Base-by-base conservation (phyloP, 1,140 invertebrate species). In the Neotoxoptera formosana region DNA sequence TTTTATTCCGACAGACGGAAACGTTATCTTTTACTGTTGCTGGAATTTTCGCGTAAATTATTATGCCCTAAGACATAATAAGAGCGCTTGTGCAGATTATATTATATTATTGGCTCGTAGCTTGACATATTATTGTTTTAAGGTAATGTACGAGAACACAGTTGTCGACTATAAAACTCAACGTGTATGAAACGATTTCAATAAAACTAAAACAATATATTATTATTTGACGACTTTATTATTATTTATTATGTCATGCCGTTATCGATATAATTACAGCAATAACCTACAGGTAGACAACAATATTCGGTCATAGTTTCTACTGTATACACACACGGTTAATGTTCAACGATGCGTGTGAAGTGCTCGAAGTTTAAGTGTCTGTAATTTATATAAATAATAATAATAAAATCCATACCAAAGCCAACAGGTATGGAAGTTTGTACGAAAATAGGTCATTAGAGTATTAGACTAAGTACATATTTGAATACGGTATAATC, bases 401-500 rank as follows among this genome's bases (percentile, higher is more conserved):
- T 81, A n/a, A 81, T 41, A n/a, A 81, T 41, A 8, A 87, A 45
- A 30, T 45, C 20, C 41, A 30, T 87, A 48, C n/a, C 36, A 34
- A 6, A 81, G n/a, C 41, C 17, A 23, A 51, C 47, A 17, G 30
- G 60, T 67, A 67, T 14, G 30, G 60, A 25, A 67, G 14, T 41
- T 83, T 2, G 36, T 48, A 34, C 30, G n/a, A 34, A 88, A 88
- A 88, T 88, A 51, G 86, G 47, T 34, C 47, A 48, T 88, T 36
- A 4, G 21, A 36, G 7, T 25, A 56, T 51, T n/a, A 20, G 53
- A 36, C 20, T 25, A 56, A 76, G 14, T 76, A n/a, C n/a, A 20
- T n/a, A n/a, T 76, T 76, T 76, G 60, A 76, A 76, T 41, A 84
- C 21, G 4, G 9, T 91, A 41, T 41, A 76, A 91, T 91, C 90